phyloP scores from a whole-genome alignment of 2,888 invertebrate genomes.

The Melitaea athalia region DNA sequence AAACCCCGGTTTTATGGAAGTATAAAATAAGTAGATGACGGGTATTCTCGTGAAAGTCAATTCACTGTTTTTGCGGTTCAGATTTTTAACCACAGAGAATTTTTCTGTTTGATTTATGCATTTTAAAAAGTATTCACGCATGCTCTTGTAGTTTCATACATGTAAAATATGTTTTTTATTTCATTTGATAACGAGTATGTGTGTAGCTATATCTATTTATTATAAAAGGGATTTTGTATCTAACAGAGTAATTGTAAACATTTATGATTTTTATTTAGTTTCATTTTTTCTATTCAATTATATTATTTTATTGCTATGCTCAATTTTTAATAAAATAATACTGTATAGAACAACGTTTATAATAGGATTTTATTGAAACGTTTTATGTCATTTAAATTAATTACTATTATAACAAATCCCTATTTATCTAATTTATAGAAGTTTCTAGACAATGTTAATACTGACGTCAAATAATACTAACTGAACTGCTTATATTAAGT shows the following conservation, averaged over 20 bases:
- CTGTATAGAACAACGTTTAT: no score
- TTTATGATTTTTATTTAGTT: not conserved
- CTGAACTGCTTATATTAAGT: no score
- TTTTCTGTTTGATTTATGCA: conserved; percentile 29
- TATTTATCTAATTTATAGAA: no score
- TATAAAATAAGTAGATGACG: conserved; percentile 48
- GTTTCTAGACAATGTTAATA: no score
- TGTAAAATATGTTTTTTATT: conserved; percentile 1
- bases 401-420: no score
- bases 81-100: conserved; percentile 28
- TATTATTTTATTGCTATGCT: no score
- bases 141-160: conserved; percentile 14
- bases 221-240: not conserved
- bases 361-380: no score
- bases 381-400: no score
- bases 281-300: no score
- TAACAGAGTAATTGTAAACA: not conserved
- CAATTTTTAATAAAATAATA: no score
- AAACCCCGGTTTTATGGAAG: no score
- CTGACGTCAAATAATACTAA: no score
- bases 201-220: not conserved
- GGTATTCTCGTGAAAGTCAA: conserved; percentile 39
- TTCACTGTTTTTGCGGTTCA: conserved; percentile 27
- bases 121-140: conserved; percentile 30
- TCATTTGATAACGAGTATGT: not conserved